Conservation (phyloP, 2,113 vertebrate species). For the Rousettus leschenaultii region DNA sequence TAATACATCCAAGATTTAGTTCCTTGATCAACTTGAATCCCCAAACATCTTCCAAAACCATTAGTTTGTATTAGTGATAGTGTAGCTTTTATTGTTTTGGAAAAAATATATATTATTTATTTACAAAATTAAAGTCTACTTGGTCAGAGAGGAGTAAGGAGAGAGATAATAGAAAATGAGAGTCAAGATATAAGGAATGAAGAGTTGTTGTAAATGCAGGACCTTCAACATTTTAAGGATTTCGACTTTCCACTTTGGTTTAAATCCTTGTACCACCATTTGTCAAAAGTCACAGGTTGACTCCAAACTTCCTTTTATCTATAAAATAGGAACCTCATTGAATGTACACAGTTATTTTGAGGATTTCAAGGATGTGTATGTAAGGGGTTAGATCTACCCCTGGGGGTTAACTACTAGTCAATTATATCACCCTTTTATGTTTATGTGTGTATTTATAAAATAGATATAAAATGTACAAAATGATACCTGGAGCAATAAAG, state of each 20-base stretch:
- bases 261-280: not conserved
- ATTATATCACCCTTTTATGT: not conserved
- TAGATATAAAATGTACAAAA: not conserved
- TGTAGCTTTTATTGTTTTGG: not conserved
- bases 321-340: not conserved
- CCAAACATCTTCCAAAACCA: not conserved
- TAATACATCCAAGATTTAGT: conserved; percentile 3
- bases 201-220: not conserved
- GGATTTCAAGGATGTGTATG: too few species aligned
- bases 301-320: not conserved
- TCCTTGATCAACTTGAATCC: conserved; percentile 9
- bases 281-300: not conserved
- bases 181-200: not conserved
- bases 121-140: conserved; percentile 4
- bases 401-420: not conserved
- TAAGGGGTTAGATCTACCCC: not conserved
- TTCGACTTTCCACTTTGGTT: not conserved
- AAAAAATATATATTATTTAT: not conserved
- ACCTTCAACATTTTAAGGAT: not conserved
- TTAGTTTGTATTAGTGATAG: not conserved
- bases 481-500: not conserved
- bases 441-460: conserved; percentile 19
- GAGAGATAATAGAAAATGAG: not conserved
- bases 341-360: too few species aligned
- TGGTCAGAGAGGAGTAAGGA: not conserved